A percentile compares a stretch with the other conserved stretches of the same genome.
These are phyloP conservation scores for Oryzias curvinotus DNA, from an alignment of 2,113 vertebrate genomes.

Conservation along the genomic window DNA sequence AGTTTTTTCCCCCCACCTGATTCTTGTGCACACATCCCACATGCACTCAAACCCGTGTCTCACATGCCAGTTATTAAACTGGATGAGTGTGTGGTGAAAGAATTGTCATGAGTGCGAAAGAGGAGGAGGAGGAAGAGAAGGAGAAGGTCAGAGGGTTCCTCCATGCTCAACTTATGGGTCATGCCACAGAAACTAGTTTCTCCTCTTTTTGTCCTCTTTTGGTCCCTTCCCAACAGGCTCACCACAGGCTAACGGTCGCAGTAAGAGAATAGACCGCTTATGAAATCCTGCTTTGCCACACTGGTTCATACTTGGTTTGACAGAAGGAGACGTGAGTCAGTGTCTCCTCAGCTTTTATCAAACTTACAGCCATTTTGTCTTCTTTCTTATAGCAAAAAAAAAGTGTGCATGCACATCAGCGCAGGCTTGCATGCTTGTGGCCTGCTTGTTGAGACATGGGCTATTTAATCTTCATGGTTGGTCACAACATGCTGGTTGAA, in stretches of 20 bases:
- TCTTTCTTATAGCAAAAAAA: conserved; percentile 8
- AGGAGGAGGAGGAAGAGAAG: conserved; percentile 33
- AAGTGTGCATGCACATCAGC: conserved; percentile 22
- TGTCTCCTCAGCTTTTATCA: conserved; percentile 34
- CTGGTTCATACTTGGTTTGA: conserved; percentile 36
- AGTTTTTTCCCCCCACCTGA: conserved; percentile 44
- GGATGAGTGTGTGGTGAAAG: conserved; percentile 54
- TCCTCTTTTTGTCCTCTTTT: conserved; percentile 21
- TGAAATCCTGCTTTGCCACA: conserved; percentile 68
- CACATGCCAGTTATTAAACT: conserved; percentile 54
- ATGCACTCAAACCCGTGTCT: conserved; percentile 41
- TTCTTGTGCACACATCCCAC: conserved; percentile 23
- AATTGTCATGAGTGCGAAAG: conserved; percentile 28
- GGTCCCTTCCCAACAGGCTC: conserved; percentile 54
- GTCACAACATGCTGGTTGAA: conserved; percentile 43
- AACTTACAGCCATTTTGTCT: conserved; percentile 13
- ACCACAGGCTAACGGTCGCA: conserved; percentile 66
- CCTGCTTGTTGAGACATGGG: conserved; percentile 50
- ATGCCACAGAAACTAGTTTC: conserved; percentile 53
- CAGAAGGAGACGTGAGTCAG: conserved; percentile 39
- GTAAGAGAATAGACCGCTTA: conserved; percentile 51
- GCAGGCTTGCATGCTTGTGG: conserved; percentile 27
- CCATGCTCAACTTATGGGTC: conserved; percentile 62
- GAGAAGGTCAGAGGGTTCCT: conserved; percentile 68
- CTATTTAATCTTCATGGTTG: conserved; percentile 54